These are phyloP conservation scores for Butorides virescens DNA, from an alignment of 2,113 vertebrate species.

Conservation along the genomic window DNA sequence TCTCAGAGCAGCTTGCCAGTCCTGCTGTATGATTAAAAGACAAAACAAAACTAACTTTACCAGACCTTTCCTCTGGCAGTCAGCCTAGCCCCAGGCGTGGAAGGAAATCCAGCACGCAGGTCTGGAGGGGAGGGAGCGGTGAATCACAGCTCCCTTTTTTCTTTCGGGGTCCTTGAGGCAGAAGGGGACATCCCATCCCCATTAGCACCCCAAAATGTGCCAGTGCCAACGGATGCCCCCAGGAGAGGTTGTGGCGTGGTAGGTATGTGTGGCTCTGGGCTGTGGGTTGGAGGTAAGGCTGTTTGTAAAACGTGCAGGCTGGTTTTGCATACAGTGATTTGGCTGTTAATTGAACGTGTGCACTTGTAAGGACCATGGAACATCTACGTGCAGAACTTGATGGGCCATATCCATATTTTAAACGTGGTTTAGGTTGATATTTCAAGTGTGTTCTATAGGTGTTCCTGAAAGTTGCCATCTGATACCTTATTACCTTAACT, in stretches of 20 bases:
- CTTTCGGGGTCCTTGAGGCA: background rate
- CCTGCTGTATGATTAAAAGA: conserved; percentile 30
- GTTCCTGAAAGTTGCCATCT: background rate
- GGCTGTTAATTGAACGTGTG: rapidly evolving
- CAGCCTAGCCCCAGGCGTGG: conserved; percentile 13
- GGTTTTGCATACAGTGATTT: background rate
- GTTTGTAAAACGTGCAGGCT: background rate
- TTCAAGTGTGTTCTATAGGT: background rate
- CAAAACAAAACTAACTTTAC: conserved; percentile 8
- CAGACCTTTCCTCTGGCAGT: conserved; percentile 17
- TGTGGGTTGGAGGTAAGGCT: background rate
- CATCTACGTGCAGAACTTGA: background rate
- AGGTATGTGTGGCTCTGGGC: background rate
- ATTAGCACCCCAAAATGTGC: background rate
- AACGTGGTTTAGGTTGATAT: background rate
- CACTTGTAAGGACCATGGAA: background rate
- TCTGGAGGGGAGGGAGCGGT: background rate
- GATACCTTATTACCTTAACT: background rate
- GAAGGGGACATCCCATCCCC: background rate
- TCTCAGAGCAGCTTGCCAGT: conserved; percentile 7
- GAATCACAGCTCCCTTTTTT: background rate
- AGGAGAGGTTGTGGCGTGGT: background rate
- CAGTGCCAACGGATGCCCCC: background rate
- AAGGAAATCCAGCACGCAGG: conserved; percentile 12
- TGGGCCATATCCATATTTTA: background rate